Evolutionary conservation across 2,888 invertebrate species (phyloP), one percentile per base, ranked within the genome.

Genomic region (Dorcus hopei): DNA sequence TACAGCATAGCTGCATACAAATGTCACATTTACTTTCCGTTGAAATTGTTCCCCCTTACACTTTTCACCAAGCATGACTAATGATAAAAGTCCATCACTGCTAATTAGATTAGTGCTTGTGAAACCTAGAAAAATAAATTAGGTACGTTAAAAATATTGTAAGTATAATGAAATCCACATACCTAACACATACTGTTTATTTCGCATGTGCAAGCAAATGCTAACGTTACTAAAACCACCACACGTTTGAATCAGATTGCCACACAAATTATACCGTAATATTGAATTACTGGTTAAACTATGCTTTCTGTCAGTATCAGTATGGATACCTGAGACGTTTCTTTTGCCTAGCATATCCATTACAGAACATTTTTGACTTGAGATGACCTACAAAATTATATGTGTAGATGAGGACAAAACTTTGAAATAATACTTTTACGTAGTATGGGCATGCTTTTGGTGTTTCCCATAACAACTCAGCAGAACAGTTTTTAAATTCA

Each of bases 391-490:
- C 6, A 33, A 33, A 16, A 43, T 6, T 38, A 38, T 14, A 7
- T 9, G 47, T 6, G 3, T 23, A 48, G 23, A 47, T 47, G 26
- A 45, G 16, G 6, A n/a, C 16, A 9, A 14, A 33, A 47, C 26
- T 11, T 23, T 47, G n/a, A 47, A 33, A 6, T 33, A n/a, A 47
- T 47, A 6, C 6, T 23, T 26, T 47, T 33, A 49, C 50, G 9
- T 49, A 16, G 3, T 9, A 6, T 9, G 56, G 56, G 33, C 56
- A 56, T 14, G 56, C 56, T 7, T n/a, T 43, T n/a, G 56, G 56
- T 9, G 56, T 56, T 23, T 56, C 50, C 56, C 56, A 56, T 9
- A 50, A 33, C 11, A 56, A 42, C 11, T 56, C 42, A 3, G 26
- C 9, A 23, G 40, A 41, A 42, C 56, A 56, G 2, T 56, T 14